phyloP scores from a whole-genome alignment of 1,140 invertebrate genomes.

The Steinernema khuongi region DNA sequence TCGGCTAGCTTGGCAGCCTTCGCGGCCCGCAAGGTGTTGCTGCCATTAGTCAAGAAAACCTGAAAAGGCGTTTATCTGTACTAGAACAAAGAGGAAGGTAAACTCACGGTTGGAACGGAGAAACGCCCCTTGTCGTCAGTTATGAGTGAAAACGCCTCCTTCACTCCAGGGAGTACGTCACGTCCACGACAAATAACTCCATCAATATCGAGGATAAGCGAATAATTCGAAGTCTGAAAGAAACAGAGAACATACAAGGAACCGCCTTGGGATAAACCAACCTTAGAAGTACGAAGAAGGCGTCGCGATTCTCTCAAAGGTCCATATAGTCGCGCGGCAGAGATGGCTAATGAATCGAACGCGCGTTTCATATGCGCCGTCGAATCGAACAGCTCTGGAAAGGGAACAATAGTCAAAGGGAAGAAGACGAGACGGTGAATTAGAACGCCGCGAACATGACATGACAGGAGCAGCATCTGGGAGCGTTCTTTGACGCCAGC shows the following conservation, averaged over 20 bases:
- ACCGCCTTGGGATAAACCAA: not conserved
- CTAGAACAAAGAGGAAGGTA: not conserved
- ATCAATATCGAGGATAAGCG: constrained; percentile 70
- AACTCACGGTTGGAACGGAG: constrained; percentile 30
- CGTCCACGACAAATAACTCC: constrained; percentile 69
- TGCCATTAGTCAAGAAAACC: constrained; percentile 42
- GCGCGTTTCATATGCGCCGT: not conserved
- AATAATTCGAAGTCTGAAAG: not conserved
- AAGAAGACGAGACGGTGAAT: too few species aligned
- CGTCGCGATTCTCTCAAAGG: not conserved
- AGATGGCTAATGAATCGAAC: not conserved
- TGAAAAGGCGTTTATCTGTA: constrained; percentile 2
- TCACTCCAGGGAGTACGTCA: constrained; percentile 66
- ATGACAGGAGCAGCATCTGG: too few species aligned
- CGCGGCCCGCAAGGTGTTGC: constrained; percentile 29
- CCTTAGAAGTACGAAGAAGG: not conserved
- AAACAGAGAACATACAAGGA: not conserved
- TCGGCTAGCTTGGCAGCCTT: constrained; percentile 34
- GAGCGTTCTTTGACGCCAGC: too few species aligned
- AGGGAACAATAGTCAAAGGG: too few species aligned
- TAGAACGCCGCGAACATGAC: too few species aligned
- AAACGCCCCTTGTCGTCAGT: constrained; percentile 59
- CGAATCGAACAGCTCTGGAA: too few species aligned
- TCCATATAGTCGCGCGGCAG: not conserved
- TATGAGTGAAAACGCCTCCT: constrained; percentile 64